phyloP scores from a whole-genome alignment of 2,888 invertebrate genomes.

The Seladonia tumulorum region DNA sequence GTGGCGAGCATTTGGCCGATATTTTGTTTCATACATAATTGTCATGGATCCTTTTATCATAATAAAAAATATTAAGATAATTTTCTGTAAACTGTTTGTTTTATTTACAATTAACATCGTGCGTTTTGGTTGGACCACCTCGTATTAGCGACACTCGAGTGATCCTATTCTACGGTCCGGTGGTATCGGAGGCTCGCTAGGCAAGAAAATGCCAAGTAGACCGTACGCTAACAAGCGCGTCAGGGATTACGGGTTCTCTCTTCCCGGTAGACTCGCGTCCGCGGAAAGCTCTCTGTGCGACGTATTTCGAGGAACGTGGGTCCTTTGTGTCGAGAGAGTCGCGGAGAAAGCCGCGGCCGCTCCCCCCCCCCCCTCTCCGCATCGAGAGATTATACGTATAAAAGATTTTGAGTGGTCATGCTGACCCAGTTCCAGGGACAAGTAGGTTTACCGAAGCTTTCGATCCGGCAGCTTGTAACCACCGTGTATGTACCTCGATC shows the following conservation, averaged over 20 bases:
- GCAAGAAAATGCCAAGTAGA: neutral
- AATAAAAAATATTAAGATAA: too few relatives aligned
- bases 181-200: neutral
- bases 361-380: neutral
- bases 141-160: neutral
- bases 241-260: neutral
- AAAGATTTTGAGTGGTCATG: conserved; percentile 49
- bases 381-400: conserved; percentile 44
- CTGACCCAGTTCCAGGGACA: conserved; percentile 47
- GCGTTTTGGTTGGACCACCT: too few relatives aligned
- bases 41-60: too few relatives aligned
- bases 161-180: neutral
- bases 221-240: neutral
- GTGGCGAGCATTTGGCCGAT: too few relatives aligned
- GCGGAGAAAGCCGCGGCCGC: conserved; percentile 8
- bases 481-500: conserved; percentile 8
- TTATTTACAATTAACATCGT: too few relatives aligned
- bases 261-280: neutral
- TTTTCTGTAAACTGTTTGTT: too few relatives aligned
- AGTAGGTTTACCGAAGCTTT: conserved; percentile 53
- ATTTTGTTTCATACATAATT: too few relatives aligned
- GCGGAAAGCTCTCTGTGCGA: neutral
- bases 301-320: conserved; percentile 8
- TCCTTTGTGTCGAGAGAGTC: conserved; percentile 34
- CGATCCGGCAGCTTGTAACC: conserved; percentile 38